Evolutionary conservation across 1,140 invertebrate species (phyloP).

Genomic region (Drosophila tsacasi): DNA sequence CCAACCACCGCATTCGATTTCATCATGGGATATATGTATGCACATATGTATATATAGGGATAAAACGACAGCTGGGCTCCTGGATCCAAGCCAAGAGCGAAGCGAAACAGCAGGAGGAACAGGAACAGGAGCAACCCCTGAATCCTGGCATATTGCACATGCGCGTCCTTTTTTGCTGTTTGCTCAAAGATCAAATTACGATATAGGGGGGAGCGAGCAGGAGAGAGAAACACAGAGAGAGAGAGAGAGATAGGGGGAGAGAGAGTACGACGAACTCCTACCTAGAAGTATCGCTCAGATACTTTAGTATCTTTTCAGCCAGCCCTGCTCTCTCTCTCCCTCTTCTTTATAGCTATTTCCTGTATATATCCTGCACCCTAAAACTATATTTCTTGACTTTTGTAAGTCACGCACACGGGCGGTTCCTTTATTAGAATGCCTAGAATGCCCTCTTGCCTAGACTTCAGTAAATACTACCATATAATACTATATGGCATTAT

Average conservation of each 20-base stretch:
- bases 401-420: conserved; percentile 62
- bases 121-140: conserved; percentile 61
- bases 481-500: conserved; percentile 2
- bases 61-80: conserved; percentile 70
- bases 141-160: conserved; percentile 74
- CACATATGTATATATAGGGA: conserved; percentile 8
- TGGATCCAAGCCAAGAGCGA: conserved; percentile 16
- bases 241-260: not conserved
- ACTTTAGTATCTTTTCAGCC: conserved; percentile 42
- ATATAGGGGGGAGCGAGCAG: conserved; percentile 33
- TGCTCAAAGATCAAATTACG: conserved; percentile 75
- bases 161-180: conserved; percentile 73
- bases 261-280: conserved; percentile 28
- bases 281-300: conserved; percentile 43
- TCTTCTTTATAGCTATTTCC: conserved; percentile 33
- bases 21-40: conserved; percentile 15
- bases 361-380: conserved; percentile 60
- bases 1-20: conserved; percentile 54
- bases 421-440: conserved; percentile 51
- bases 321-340: conserved; percentile 1
- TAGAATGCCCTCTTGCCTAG: conserved; percentile 30
- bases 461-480: conserved; percentile 8
- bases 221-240: not conserved
- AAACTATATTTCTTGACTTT: conserved; percentile 60
- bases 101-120: conserved; percentile 19